Base-by-base conservation (phyloP, 2,888 invertebrate species). In the Megastigmus dorsalis region DNA sequence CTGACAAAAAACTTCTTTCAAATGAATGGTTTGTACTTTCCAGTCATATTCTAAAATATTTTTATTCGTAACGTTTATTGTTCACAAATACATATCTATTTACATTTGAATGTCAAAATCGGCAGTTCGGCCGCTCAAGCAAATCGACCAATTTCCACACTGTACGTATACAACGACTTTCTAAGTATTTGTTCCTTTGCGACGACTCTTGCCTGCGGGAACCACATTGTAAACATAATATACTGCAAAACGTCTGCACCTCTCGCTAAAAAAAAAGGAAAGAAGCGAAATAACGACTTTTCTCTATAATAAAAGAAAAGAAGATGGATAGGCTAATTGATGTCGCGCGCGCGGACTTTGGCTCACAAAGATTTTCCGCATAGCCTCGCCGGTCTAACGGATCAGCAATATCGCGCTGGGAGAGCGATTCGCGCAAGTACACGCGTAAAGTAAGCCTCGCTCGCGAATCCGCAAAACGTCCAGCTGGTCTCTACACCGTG, bases 271-370 rank as follows among this genome's bases (percentile, higher is more conserved):
- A 18, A 13, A n/a, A n/a, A n/a, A n/a, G n/a, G n/a, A n/a, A n/a
- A n/a, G n/a, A n/a, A n/a, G n/a, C n/a, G n/a, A n/a, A n/a, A 36
- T 20, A 38, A 57, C 23, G 20, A 38, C 20, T 57, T 57, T 57
- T 57, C 38, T 3, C 0, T 13, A 15, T n/a, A 6, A 13, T 57
- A 30, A 20, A 10, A 36, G n/a, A 5, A 13, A 13, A 23, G 33
- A 57, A 36, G 3, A 15, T 38, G 28, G 9, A n/a, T n/a, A n/a
- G 2, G 2, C 23, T 9, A 26, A 52, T 13, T 28, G 28, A 52
- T 52, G 50, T 52, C 15, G n/a, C 28, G 10, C 28, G 28, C 23
- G 3, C 15, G n/a, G 26, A 52, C 26, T 5, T 0, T n/a, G 28
- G 28, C 6, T 5, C 28, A n/a, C 15, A 2, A n/a, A 28, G 2